Evolutionary conservation across 2,797 vertebrate genomes (phyloP), one percentile per base, ranked within the genome.

Genomic region (Microtus agrestis): DNA sequence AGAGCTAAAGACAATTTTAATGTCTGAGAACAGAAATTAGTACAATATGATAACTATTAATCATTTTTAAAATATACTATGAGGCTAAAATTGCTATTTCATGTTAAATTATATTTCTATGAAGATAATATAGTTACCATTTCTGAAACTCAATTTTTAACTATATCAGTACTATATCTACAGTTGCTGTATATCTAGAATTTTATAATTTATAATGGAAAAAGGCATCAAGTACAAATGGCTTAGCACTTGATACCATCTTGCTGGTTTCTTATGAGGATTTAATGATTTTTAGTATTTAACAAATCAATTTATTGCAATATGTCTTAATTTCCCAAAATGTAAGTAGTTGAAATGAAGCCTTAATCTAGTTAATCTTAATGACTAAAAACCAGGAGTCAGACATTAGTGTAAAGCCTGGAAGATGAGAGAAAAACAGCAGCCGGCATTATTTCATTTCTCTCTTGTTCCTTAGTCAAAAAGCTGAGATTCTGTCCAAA

Each of bases 1-100:
- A 94, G 54, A 89, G 6, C 15, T 86, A n/a, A 21, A 51, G 88
- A 80, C 87, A 94, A 91, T 27, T 79, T 86, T 17, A 48, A 93
- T 89, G 80, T 87, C 29, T 79, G 65, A 84, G 63, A 79, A 67
- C 2, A 88, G 27, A 77, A 31, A 9, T 25, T 79, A 29, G 1
- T 59, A 15, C 37, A n/a, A 67, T 92, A 76, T 78, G 2, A 74
- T 69, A 82, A 93, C 0, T 69, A 7, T 63, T 93, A 82, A 59
- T 87, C 17, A 73, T 65, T 84, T 87, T 40, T 19, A 37, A 73
- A 56, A 51, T 34, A 56, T 90, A 86, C 48, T 69, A 88, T 81
- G 59, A 80, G 77, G 34, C 31, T 65, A 25, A 69, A 95, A 54
- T 12, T 77, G 69, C 51, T 37, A 76, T 54, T 86, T 89, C 51